A percentile compares a stretch with the other conserved stretches of the same genome.
phyloP scores from a whole-genome alignment of 2,888 invertebrate genomes.

The Euzetes globulus region DNA sequence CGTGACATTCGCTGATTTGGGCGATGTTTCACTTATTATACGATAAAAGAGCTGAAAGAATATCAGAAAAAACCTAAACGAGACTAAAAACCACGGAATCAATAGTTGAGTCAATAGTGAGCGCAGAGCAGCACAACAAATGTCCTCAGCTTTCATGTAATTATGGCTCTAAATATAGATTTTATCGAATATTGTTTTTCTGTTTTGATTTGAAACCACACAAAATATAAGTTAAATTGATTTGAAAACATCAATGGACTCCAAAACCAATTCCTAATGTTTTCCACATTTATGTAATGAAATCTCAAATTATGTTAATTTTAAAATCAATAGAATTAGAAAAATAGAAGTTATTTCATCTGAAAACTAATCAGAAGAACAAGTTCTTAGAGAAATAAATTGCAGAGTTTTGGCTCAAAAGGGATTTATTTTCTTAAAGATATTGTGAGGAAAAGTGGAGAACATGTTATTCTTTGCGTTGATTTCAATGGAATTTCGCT shows the following conservation, averaged over 20 bases:
- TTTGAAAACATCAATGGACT: no score
- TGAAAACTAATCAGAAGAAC: not conserved
- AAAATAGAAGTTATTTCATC: no score
- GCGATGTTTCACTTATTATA: not conserved
- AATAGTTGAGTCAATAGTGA: not conserved
- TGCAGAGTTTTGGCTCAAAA: not conserved
- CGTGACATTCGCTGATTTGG: conserved; percentile 16
- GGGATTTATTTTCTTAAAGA: not conserved
- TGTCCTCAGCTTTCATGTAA: not conserved
- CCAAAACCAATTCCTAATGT: no score
- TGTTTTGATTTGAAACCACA: no score
- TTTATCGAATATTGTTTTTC: not conserved
- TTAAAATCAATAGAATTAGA: no score
- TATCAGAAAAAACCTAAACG: not conserved
- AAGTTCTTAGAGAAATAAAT: not conserved
- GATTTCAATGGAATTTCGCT: not conserved
- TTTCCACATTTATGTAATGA: no score
- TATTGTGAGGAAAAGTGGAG: not conserved
- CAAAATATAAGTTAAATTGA: no score
- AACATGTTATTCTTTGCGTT: not conserved
- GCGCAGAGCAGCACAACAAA: not conserved
- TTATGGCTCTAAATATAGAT: conserved; percentile 4
- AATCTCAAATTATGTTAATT: no score
- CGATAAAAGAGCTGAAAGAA: not conserved
- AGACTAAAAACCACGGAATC: conserved; percentile 5